These are phyloP conservation scores for Plemyria rubiginata DNA, from an alignment of 2,888 invertebrate genomes.

Conservation along the genomic window DNA sequence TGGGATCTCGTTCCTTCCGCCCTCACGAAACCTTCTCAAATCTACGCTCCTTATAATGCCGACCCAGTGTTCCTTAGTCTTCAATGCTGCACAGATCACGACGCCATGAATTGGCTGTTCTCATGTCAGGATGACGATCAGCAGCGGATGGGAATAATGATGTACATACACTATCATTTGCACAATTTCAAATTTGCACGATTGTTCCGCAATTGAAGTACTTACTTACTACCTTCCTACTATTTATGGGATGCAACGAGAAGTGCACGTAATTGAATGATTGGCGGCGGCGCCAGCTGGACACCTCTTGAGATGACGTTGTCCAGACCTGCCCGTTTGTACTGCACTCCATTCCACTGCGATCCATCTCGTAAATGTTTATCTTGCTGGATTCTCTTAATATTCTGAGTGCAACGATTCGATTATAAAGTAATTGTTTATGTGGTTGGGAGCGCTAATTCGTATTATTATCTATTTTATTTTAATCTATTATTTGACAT, in stretches of 20 bases:
- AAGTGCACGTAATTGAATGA: constrained; percentile 72
- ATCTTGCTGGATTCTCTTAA: constrained; percentile 29
- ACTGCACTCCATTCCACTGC: constrained; percentile 60
- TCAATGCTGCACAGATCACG: constrained; percentile 12
- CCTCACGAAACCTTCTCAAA: constrained; percentile 3
- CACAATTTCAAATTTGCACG: constrained; percentile 52
- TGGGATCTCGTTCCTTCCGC: constrained; percentile 6
- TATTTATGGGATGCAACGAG: constrained; percentile 47
- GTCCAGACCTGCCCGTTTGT: constrained; percentile 54
- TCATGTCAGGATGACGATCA: constrained; percentile 29
- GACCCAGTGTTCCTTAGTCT: constrained; percentile 7
- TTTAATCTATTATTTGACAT: too few relatives aligned
- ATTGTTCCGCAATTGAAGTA: constrained; percentile 62
- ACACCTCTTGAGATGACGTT: constrained; percentile 72
- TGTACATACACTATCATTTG: constrained; percentile 43
- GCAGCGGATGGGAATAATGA: constrained; percentile 40
- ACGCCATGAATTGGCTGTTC: constrained; percentile 13
- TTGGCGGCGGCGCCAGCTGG: constrained; percentile 72
- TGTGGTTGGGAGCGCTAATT: neutral
- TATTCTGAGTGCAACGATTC: constrained; percentile 20
- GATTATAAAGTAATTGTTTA: constrained; percentile 11
- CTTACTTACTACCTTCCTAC: constrained; percentile 10
- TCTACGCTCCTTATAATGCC: constrained; percentile 5
- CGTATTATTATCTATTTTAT: too few relatives aligned
- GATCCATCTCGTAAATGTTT: constrained; percentile 57